These are phyloP conservation scores for Dreissena rostriformis DNA, from an alignment of 1,140 invertebrate genomes.

Conservation along the genomic window DNA sequence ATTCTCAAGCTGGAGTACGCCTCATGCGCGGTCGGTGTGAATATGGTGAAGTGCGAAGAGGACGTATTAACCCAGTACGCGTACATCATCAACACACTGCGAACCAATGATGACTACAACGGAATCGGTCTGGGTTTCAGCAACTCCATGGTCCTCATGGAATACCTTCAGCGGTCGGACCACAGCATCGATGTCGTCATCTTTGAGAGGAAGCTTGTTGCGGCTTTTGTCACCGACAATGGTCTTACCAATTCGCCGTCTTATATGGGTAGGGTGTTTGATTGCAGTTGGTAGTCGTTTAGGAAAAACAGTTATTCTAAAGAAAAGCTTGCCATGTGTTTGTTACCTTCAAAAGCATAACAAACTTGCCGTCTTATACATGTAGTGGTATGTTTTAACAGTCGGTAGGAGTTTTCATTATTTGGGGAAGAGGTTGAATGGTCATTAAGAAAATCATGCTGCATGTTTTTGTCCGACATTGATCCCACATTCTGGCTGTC, in stretches of 20 bases:
- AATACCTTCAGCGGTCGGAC: conserved; percentile 61
- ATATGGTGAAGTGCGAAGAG: conserved; percentile 48
- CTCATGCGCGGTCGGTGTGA: conserved; percentile 59
- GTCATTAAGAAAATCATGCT: too few species aligned
- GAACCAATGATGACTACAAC: conserved; percentile 50
- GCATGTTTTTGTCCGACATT: too few species aligned
- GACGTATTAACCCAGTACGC: conserved; percentile 22
- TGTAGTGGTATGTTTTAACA: too few species aligned
- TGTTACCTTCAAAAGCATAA: background rate
- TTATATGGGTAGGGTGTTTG: conserved; percentile 45
- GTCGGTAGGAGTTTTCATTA: too few species aligned
- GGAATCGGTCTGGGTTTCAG: conserved; percentile 62
- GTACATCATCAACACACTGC: conserved; percentile 15
- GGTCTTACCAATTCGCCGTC: conserved; percentile 60
- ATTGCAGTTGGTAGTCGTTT: background rate
- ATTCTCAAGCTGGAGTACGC: conserved; percentile 70
- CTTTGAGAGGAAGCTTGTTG: conserved; percentile 59
- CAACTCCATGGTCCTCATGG: conserved; percentile 59
- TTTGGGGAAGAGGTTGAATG: too few species aligned
- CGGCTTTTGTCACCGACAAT: conserved; percentile 68
- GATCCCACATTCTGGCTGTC: too few species aligned
- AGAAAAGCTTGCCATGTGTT: background rate
- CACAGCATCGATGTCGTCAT: conserved; percentile 67
- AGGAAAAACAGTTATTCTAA: background rate
- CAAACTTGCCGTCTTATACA: background rate